These are phyloP conservation scores for Caenorhabditis zanzibari DNA, from an alignment of 2,888 invertebrate species.

Conservation along the genomic window DNA sequence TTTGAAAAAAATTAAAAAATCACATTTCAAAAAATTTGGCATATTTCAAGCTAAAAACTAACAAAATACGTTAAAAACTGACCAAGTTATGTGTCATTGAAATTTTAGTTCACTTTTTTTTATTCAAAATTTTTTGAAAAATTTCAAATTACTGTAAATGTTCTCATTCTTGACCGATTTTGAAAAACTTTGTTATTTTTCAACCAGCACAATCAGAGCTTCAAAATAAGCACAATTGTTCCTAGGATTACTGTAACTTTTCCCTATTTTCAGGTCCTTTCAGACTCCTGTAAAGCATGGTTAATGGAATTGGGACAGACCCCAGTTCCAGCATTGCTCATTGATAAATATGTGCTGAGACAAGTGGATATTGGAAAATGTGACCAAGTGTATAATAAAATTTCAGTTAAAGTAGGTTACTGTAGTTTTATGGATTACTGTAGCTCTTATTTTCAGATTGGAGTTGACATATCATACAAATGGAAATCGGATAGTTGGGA, in stretches of 20 bases:
- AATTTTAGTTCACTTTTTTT: too few relatives aligned
- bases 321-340: slow-evolving; percentile 11
- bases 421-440: slow-evolving; percentile 4
- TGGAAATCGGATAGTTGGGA: slow-evolving; percentile 13
- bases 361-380: background rate
- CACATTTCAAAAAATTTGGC: background rate
- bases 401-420: background rate
- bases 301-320: background rate
- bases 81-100: background rate
- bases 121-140: background rate
- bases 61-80: background rate
- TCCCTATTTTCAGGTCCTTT: background rate
- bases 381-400: background rate
- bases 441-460: slow-evolving; percentile 28
- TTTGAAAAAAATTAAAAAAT: too few relatives aligned
- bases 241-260: background rate
- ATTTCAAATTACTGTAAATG: background rate
- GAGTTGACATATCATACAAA: slow-evolving; percentile 17
- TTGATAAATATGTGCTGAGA: background rate
- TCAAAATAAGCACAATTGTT: background rate
- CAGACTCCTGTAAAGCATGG: slow-evolving; percentile 6
- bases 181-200: background rate
- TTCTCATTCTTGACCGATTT: background rate
- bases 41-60: background rate
- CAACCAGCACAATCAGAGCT: background rate